Evolutionary conservation across 2,797 vertebrate genomes (phyloP).

Genomic region (Chaenodraco wilsoni): DNA sequence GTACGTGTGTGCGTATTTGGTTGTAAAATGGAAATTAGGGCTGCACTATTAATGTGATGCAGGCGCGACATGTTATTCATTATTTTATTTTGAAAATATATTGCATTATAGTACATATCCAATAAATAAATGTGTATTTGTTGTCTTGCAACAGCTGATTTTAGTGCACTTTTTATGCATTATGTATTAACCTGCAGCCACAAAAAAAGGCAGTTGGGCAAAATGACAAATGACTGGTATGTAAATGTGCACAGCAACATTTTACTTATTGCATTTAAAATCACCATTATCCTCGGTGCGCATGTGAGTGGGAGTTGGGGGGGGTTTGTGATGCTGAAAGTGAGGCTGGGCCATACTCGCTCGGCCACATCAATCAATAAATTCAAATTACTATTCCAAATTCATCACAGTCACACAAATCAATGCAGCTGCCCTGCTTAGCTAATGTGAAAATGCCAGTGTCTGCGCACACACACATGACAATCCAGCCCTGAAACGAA

Average conservation of each 20-base stretch:
- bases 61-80: background rate
- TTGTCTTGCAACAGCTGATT: slow-evolving; percentile 12
- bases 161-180: background rate
- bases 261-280: slow-evolving; percentile 82
- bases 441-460: slow-evolving; percentile 88
- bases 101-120: background rate
- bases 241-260: slow-evolving; percentile 76
- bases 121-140: background rate
- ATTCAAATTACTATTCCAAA: slow-evolving; percentile 94
- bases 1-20: background rate
- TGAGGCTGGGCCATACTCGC: slow-evolving; percentile 82
- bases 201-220: slow-evolving; percentile 45
- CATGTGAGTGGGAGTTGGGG: slow-evolving; percentile 74
- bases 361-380: slow-evolving; percentile 89
- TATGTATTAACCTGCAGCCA: slow-evolving; percentile 37
- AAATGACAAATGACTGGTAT: slow-evolving; percentile 80
- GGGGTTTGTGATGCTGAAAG: slow-evolving; percentile 75
- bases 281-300: slow-evolving; percentile 81
- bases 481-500: slow-evolving; percentile 65
- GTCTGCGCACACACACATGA: slow-evolving; percentile 70
- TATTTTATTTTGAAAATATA: background rate
- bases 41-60: slow-evolving; percentile 15
- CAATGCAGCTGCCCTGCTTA: slow-evolving; percentile 88
- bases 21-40: background rate
- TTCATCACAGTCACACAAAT: slow-evolving; percentile 91